These are phyloP conservation scores for Philhelius pedissequus DNA, from an alignment of 2,888 invertebrate species.

Conservation along the genomic window DNA sequence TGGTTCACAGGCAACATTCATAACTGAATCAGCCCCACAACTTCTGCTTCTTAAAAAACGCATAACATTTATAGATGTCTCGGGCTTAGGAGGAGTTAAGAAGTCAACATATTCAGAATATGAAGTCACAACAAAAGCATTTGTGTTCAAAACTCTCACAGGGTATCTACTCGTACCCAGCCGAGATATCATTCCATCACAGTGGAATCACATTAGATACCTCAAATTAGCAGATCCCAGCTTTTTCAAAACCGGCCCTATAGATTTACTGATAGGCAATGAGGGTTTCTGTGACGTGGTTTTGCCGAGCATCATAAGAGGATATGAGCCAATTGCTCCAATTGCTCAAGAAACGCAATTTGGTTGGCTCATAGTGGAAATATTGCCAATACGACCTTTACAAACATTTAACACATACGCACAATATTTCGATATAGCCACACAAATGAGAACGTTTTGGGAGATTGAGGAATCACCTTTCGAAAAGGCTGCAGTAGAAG, in stretches of 20 bases:
- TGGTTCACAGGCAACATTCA: neutral
- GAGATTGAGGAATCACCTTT: too few species aligned
- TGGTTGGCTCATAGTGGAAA: neutral
- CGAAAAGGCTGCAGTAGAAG: too few species aligned
- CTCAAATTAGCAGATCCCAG: neutral
- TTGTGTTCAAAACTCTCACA: neutral
- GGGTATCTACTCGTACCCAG: neutral
- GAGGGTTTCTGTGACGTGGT: neutral
- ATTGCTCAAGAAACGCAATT: conserved; percentile 16
- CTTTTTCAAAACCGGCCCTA: neutral
- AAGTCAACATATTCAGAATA: neutral
- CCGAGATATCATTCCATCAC: neutral
- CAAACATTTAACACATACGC: too few species aligned
- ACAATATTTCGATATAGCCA: too few species aligned
- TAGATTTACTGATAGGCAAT: conserved; percentile 3
- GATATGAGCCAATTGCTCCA: neutral
- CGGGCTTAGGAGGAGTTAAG: neutral
- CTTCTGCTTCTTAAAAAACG: neutral
- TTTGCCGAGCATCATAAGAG: neutral
- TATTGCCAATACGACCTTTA: too few species aligned
- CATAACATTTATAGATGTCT: neutral
- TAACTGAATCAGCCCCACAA: neutral
- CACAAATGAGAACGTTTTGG: too few species aligned
- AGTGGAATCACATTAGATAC: conserved; percentile 1
- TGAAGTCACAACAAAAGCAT: neutral